Evolutionary conservation across 2,797 vertebrate species (phyloP), one percentile per base, ranked within the genome.

Genomic region (Enteromius mattozi): DNA sequence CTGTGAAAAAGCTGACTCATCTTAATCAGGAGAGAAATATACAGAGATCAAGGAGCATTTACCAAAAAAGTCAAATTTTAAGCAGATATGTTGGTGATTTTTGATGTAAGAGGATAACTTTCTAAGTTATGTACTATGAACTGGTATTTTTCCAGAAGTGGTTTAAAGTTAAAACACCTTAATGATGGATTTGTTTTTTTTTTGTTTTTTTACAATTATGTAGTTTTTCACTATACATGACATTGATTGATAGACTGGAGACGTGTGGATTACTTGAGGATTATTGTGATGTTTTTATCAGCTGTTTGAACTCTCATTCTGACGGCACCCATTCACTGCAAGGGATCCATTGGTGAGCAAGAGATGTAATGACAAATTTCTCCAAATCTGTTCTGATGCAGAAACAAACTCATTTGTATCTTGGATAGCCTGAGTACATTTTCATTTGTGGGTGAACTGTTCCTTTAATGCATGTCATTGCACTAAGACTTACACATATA

Each of bases 381-480:
- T 16, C 27, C 9, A 59, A 59, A 59, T 59, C 9, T 4, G 7
- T n/a, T 59, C n/a, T 59, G 54, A n/a, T 56, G 56, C 9, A 59
- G 8, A 59, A n/a, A 61, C 56, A 63, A 30, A 17, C 61, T 61
- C 4, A 14, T 61, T 61, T 61, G 12, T 1, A 27, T 61, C 24
- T 61, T 65, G 14, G n/a, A 59, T 5, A 10, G 27, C 27, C 27
- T 65, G 27, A 65, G 14, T 33, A 33, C 14, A 65, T 65, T 65
- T 65, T 65, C 14, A 33, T 33, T 65, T 33, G 61, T 65, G 27
- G 61, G 27, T 33, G 27, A 33, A 33, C 16, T 30, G 35, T 8
- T 49, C 24, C n/a, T 56, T 42, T 7, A 74, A 56, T 63, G 37
- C 19, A 72, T 47, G 6, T 47, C 76, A 78, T 63, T 78, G 59